Percentiles rank a stretch among this genome's conserved stretches.
These are phyloP conservation scores for Axinella damicornis DNA, from an alignment of 37 sponge, comb jelly and placozoan species.

Conservation along the genomic window DNA sequence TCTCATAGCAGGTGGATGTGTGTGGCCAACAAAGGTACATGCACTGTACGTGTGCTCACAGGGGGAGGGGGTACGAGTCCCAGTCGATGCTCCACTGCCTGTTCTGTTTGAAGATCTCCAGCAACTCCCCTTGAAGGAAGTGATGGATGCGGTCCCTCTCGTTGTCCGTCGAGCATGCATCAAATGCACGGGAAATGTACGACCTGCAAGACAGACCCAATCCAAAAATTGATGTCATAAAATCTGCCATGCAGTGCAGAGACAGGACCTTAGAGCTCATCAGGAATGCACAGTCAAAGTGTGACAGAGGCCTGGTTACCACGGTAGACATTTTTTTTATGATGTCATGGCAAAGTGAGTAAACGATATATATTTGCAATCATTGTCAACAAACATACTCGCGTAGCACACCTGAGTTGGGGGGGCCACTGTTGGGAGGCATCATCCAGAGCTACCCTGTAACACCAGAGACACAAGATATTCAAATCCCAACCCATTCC, in stretches of 20 bases:
- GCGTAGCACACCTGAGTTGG: constrained; percentile 23
- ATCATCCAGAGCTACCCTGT: constrained; percentile 6
- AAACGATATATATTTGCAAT: too few relatives aligned
- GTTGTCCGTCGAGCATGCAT: constrained; percentile 32
- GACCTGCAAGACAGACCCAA: neutral
- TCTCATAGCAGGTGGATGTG: too few relatives aligned
- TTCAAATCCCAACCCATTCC: too few relatives aligned
- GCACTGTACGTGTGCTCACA: constrained; percentile 43
- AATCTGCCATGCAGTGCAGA: too few relatives aligned
- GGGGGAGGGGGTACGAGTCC: constrained; percentile 76
- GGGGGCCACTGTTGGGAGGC: constrained; percentile 37
- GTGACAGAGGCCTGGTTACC: too few relatives aligned
- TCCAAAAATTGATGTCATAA: too few relatives aligned
- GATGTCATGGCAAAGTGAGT: too few relatives aligned
- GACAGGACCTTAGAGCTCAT: too few relatives aligned
- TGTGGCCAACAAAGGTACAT: too few relatives aligned
- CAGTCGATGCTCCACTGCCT: constrained; percentile 80
- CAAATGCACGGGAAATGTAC: constrained; percentile 78
- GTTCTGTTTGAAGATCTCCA: constrained; percentile 61
- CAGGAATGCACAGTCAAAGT: too few relatives aligned
- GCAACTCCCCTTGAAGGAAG: constrained; percentile 57
- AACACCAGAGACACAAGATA: neutral
- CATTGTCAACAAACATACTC: too few relatives aligned
- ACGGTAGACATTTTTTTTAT: too few relatives aligned
- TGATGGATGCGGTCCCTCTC: constrained; percentile 71